These are phyloP conservation scores for Melipona quadrifasciata DNA, from an alignment of 1,140 invertebrate genomes.

Conservation along the genomic window DNA sequence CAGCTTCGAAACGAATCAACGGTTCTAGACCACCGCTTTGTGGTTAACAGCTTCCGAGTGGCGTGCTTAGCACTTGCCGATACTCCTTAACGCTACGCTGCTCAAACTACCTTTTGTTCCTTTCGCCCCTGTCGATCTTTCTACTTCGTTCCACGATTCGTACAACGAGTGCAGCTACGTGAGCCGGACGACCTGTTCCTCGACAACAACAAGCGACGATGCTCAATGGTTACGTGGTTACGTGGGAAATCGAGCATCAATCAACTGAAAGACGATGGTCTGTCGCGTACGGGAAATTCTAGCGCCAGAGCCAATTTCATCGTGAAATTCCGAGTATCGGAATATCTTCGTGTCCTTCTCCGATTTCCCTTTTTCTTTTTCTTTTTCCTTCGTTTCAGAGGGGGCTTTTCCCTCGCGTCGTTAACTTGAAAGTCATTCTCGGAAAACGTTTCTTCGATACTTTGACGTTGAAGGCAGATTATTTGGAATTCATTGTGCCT, in stretches of 20 bases:
- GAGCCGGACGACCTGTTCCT: constrained; percentile 2
- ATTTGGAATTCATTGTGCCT: no score
- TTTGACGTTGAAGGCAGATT: neutral
- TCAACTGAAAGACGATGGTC: neutral
- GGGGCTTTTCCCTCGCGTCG: neutral
- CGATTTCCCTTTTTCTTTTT: no score
- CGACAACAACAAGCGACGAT: neutral
- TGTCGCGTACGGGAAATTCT: no score
- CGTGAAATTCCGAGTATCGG: neutral
- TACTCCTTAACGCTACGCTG: constrained; percentile 50
- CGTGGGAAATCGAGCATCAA: constrained; percentile 39
- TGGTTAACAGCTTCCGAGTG: constrained; percentile 40
- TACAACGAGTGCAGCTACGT: constrained; percentile 24
- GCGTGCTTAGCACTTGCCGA: constrained; percentile 43
- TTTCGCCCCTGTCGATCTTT: constrained; percentile 15
- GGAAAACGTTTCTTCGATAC: neutral
- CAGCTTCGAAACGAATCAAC: constrained; percentile 38
- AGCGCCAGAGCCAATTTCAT: neutral
- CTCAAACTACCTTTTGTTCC: constrained; percentile 45
- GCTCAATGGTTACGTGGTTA: constrained; percentile 14
- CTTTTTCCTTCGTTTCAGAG: neutral
- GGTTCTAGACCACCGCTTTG: constrained; percentile 26
- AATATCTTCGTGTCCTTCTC: neutral
- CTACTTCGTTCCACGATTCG: constrained; percentile 36
- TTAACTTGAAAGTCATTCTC: neutral